Conservation (phyloP, 1,140 invertebrate species). For the Megalonaias nervosa region DNA sequence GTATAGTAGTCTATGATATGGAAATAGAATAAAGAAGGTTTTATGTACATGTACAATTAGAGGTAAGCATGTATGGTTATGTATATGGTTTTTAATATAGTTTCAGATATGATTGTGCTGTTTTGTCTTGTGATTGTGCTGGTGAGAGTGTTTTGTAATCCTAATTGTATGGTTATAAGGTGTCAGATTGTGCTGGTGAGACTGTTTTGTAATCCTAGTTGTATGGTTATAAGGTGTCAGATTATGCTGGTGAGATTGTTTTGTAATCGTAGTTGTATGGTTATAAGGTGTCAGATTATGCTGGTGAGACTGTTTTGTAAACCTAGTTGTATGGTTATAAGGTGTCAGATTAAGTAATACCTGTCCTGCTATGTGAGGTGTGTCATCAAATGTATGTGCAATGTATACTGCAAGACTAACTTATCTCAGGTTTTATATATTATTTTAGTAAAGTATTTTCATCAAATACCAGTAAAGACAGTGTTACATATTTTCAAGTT, state of each 20-base stretch:
- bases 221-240: not conserved
- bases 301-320: no score
- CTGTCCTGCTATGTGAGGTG: not conserved
- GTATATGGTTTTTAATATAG: not conserved
- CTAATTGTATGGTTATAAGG: not conserved
- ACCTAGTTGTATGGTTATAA: not conserved
- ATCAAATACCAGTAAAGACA: no score
- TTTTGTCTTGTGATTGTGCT: not conserved
- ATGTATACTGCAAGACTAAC: no score
- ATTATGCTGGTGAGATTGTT: not conserved
- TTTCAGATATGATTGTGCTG: not conserved
- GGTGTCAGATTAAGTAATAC: not conserved
- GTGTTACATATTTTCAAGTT: no score
- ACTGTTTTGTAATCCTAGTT: not conserved
- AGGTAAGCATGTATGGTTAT: not conserved
- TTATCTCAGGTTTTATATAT: no score
- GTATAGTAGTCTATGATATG: conserved; percentile 82
- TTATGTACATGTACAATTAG: not conserved
- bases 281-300: not conserved
- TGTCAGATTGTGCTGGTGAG: not conserved
- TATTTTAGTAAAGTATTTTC: no score
- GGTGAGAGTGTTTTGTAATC: not conserved
- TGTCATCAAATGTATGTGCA: no score
- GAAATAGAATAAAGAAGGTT: not conserved
- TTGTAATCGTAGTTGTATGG: not conserved